Evolutionary conservation across 1,140 invertebrate species (phyloP).

Genomic region (Bombus balteatus): DNA sequence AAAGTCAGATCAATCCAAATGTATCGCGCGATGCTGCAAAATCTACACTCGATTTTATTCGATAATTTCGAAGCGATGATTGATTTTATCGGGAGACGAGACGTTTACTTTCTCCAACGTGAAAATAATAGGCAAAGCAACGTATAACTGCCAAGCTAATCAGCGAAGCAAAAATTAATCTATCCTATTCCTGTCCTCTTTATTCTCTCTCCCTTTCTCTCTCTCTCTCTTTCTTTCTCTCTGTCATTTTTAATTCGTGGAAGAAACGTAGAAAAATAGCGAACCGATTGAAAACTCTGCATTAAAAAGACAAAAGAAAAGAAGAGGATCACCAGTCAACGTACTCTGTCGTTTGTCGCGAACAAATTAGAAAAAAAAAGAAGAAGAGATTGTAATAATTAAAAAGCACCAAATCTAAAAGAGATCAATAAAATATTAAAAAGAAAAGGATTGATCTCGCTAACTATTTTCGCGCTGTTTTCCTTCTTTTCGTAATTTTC

Average conservation of each 20-base stretch:
- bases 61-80: constrained; percentile 21
- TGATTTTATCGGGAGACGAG: constrained; percentile 17
- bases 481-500: neutral
- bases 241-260: neutral
- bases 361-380: neutral
- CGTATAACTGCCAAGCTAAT: constrained; percentile 69
- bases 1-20: constrained; percentile 39
- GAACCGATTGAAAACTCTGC: constrained; percentile 62
- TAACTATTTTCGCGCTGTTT: constrained; percentile 2
- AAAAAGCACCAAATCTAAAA: neutral
- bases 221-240: too few relatives aligned
- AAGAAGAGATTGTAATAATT: neutral
- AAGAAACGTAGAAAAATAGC: constrained; percentile 53
- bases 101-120: constrained; percentile 31
- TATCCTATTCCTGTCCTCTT: neutral
- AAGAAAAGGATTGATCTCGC: neutral
- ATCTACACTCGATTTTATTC: constrained; percentile 28
- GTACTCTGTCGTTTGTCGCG: neutral
- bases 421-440: neutral
- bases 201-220: neutral
- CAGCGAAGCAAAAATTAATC: constrained; percentile 66
- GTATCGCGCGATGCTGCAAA: constrained; percentile 29
- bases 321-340: constrained; percentile 59
- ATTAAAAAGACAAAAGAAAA: constrained; percentile 22
- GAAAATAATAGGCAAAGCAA: constrained; percentile 68